Base-by-base conservation (phyloP, 1,140 invertebrate species). In the Drosophila neocordata region DNA sequence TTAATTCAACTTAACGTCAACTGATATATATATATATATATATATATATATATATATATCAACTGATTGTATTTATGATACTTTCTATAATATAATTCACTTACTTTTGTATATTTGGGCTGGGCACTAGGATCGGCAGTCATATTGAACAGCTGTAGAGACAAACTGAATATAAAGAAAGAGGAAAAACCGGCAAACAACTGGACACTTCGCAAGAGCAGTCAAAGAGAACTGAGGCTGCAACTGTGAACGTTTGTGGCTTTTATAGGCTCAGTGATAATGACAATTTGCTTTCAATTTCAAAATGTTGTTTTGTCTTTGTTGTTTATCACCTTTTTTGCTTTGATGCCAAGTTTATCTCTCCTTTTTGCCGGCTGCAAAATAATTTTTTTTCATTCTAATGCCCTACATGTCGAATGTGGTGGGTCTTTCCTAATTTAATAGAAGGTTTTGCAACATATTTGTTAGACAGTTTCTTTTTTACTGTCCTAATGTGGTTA, bases 71-170 rank as follows among this genome's bases (percentile, higher is more conserved):
- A n/a, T n/a, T n/a, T n/a, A n/a, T n/a, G n/a, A n/a, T n/a, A n/a
- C n/a, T n/a, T n/a, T n/a, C n/a, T n/a, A 4, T 38, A 13, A 38
- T 53, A 34, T 56, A 34, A 34, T 31, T 35, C 38, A 87, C 78
- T 79, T 64, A 91, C 90, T 73, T 91, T 85, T 41, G 90, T 91
- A 37, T 91, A 91, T 61, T 90, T 82, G 44, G 90, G 84, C 69
- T 78, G 63, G 53, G 75, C 73, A 51, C 81, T 89, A 57, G 90
- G 79, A 77, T 91, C 79, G 56, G 90, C 87, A 48, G 41, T 20
- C 90, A 91, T 91, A 70, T 60, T 85, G 63, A 20, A 15, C 8
- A 35, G 35, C 37, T 31, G 35, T 13, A 53, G 31, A 58, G 24
- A 22, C 12, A 31, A 53, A 51, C 22, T 13, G 18, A 44, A 31